These are phyloP conservation scores for Hylia prasina DNA, from an alignment of 2,113 vertebrate species.

Conservation along the genomic window DNA sequence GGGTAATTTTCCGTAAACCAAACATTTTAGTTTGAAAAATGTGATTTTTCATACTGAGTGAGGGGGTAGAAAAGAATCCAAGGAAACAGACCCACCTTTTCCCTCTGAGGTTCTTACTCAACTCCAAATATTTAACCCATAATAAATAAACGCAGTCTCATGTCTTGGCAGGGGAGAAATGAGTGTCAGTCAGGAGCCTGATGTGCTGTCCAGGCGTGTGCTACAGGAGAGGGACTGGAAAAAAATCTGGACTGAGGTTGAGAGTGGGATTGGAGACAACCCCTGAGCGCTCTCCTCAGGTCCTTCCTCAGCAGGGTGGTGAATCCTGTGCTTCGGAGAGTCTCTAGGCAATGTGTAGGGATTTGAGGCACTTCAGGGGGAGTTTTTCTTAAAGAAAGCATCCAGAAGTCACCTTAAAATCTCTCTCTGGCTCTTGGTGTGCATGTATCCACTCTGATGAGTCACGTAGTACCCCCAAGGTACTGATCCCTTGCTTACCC, in stretches of 20 bases:
- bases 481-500: background rate
- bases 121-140: constrained; percentile 22
- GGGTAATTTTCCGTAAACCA: background rate
- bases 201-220: constrained; percentile 4
- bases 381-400: background rate
- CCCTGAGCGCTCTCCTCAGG: fast-evolving
- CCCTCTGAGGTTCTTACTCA: constrained; percentile 29
- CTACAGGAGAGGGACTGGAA: background rate
- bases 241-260: background rate
- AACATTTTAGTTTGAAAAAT: background rate
- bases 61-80: background rate
- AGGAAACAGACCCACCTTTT: constrained; percentile 7
- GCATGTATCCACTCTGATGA: background rate
- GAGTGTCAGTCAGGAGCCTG: background rate
- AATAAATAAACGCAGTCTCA: background rate
- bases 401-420: background rate
- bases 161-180: background rate
- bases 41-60: background rate
- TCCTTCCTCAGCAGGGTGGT: background rate
- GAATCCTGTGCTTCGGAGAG: background rate
- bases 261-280: fast-evolving
- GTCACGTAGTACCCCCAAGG: background rate
- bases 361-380: background rate
- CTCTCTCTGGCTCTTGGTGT: background rate
- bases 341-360: fast-evolving